Evolutionary conservation across 2,888 invertebrate genomes (phyloP), one percentile per base, ranked within the genome.

Genomic region (Mycalesis mineus): DNA sequence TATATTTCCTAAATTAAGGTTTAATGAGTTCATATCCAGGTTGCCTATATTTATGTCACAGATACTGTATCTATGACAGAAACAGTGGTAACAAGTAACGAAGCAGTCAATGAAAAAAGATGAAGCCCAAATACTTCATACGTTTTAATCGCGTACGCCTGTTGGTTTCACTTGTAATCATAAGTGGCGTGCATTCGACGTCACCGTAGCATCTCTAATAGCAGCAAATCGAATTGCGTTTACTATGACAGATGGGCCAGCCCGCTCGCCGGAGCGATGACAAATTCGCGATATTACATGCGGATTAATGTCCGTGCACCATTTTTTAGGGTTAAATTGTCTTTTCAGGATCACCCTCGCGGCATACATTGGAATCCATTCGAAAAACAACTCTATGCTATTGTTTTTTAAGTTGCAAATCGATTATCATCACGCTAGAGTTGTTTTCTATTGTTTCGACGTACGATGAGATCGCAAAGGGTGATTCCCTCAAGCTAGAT

Each of bases 321-420:
- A 81, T 84, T 89, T 89, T 88, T 89, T 88, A 88, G 89, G 89
- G 88, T 87, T 88, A 88, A 88, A 88, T 88, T 89, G 89, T 89
- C 88, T 88, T 88, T 88, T 82, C 77, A 74, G 71, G 68, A 82
- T 81, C 81, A 78, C 82, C 84, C 84, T 74, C 66, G 63, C 66
- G 68, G 66, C 55, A 57, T 22, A 11, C 11, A 40, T 28, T n/a
- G 15, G n/a, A 15, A 9, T 11, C 7, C 61, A 64, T 9, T 40
- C 22, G 2, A 78, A 65, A 63, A 56, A 58, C 48, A 65, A 66
- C 75, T 63, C 41, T 76, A 71, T 0, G 0, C 0, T 0, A 4
- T 11, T 4, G 4, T 7, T 1, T 0, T 55, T 69, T 80, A 36
- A 64, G 77, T 72, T 64, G 40, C 69, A 64, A 67, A 69, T 74